phyloP scores from a whole-genome alignment of 2,113 vertebrate genomes.

The Sapajus apella region DNA sequence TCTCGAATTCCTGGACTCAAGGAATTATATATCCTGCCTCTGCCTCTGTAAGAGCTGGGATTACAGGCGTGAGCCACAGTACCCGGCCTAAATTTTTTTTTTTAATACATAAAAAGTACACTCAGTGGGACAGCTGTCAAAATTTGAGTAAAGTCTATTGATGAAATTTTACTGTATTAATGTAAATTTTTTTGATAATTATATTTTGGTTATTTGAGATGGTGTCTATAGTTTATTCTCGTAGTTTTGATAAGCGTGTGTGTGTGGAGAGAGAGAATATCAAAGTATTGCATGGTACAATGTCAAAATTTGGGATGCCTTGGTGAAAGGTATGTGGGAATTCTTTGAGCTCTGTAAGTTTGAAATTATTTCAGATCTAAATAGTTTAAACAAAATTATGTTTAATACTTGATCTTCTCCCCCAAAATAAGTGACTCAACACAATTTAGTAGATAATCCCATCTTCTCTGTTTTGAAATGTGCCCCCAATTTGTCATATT shows the following conservation, averaged over 20 bases:
- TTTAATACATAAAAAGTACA: background rate
- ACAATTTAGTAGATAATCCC: background rate
- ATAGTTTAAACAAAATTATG: constrained; percentile 6
- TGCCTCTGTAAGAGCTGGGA: no score
- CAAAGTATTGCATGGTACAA: background rate
- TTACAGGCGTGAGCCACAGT: no score
- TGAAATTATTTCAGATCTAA: constrained; percentile 28
- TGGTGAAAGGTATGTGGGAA: background rate
- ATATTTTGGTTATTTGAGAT: background rate
- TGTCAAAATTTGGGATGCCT: background rate
- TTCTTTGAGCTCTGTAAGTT: background rate
- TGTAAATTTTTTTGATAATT: background rate
- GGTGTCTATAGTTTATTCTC: background rate
- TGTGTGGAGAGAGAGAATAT: background rate
- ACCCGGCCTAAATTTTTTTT: no score
- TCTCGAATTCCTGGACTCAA: no score
- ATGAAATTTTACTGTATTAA: background rate
- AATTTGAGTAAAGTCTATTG: background rate
- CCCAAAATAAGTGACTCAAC: background rate
- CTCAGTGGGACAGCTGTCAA: background rate
- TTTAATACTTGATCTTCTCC: background rate
- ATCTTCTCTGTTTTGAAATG: background rate
- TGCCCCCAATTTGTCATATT: background rate
- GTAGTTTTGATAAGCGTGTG: background rate
- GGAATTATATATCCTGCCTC: no score